A percentile compares a stretch with the other conserved stretches of the same genome.
These are phyloP conservation scores for Ectropis grisescens DNA, from an alignment of 1,140 invertebrate genomes.

Conservation along the genomic window DNA sequence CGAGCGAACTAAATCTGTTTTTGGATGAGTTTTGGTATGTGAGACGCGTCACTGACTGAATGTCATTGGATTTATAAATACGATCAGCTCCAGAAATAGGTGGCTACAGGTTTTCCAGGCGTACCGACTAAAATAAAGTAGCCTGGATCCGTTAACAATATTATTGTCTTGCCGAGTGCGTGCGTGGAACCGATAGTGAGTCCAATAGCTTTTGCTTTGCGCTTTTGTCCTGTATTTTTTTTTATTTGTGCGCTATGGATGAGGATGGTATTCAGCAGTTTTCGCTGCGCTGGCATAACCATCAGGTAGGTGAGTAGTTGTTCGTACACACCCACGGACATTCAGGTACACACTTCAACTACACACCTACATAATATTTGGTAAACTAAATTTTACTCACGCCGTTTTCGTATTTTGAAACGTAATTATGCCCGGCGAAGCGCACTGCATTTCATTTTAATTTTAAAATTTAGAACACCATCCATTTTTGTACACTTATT, in stretches of 20 bases:
- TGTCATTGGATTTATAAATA: constrained; percentile 72
- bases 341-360: constrained; percentile 18
- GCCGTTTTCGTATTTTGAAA: too few species aligned
- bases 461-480: too few species aligned
- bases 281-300: constrained; percentile 86
- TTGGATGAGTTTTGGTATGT: constrained; percentile 69
- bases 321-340: constrained; percentile 19
- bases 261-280: constrained; percentile 78
- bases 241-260: constrained; percentile 53
- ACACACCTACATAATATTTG: too few species aligned
- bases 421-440: too few species aligned
- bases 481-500: too few species aligned
- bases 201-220: constrained; percentile 15
- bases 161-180: constrained; percentile 49
- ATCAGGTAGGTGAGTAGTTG: constrained; percentile 74
- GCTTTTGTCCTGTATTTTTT: constrained; percentile 21
- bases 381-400: too few species aligned
- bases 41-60: constrained; percentile 59
- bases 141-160: constrained; percentile 70
- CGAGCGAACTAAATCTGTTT: constrained; percentile 61
- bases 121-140: constrained; percentile 70
- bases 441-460: too few species aligned
- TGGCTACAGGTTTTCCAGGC: constrained; percentile 71
- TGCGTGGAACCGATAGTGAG: constrained; percentile 20
- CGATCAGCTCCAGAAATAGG: constrained; percentile 71